Evolutionary conservation across 2,888 invertebrate genomes (phyloP), one percentile per base, ranked within the genome.

Genomic region (Xestia rhomboidea): DNA sequence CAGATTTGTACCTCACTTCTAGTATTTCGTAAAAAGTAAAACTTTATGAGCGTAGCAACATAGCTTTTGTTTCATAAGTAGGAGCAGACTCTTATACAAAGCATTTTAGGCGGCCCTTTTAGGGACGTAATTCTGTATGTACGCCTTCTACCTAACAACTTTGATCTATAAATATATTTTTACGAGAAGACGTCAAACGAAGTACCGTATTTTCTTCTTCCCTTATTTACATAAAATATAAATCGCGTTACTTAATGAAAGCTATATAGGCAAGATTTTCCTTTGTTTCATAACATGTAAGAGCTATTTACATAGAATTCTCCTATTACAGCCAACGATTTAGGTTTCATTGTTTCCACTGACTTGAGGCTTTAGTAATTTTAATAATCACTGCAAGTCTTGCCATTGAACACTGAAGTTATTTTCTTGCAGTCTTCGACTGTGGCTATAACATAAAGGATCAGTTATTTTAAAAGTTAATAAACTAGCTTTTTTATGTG

Each of bases 401-500:
- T 49, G 64, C 54, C 64, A 62, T 71, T 75, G 62, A 67, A 78
- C 27, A 54, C 62, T 69, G 54, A 80, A 69, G 62, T 73, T 64
- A 85, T 73, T 72, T 76, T 83, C 67, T 44, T 63, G 54, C 30
- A 62, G 60, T 27, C 62, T 60, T 78, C 57, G 62, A 34, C 30
- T 74, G 54, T 30, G 27, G 34, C 18, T 71, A 75, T 76, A 67
- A 44, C 63, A 69, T 71, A 57, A 57, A 68, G 44, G 73, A 78
- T 79, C 49, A 68, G 64, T 81, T 81, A 82, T 87, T 88, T 86
- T 79, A 77, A 88, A 82, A 79, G 84, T 68, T 81, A 81, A 88
- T 90, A 89, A 88, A 90, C 73, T 82, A 78, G 64, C 38, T 74
- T 88, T 83, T 89, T 90, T 82, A 91, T 88, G 80, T 80, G 85